A percentile compares a stretch with the other conserved stretches of the same genome.
phyloP scores from a whole-genome alignment of 2,113 vertebrate species.

The Pseudonaja textilis region DNA sequence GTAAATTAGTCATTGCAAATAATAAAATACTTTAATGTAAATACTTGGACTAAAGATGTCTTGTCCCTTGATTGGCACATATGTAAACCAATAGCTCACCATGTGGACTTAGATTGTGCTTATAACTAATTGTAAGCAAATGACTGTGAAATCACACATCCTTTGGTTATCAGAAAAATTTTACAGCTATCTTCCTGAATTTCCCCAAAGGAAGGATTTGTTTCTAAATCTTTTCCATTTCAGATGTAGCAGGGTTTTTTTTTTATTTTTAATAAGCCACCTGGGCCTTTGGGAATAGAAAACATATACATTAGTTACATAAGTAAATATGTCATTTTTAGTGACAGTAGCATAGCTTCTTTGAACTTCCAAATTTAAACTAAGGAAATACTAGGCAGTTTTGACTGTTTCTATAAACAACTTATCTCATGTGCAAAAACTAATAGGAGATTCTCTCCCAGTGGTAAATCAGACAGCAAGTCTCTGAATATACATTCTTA shows the following conservation, averaged over 20 bases:
- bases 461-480: background rate
- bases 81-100: background rate
- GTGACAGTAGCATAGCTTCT: background rate
- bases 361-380: background rate
- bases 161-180: background rate
- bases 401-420: background rate
- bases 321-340: background rate
- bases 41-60: background rate
- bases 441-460: background rate
- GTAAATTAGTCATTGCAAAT: background rate
- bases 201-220: background rate
- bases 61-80: background rate
- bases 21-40: background rate
- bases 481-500: background rate
- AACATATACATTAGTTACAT: background rate
- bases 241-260: background rate
- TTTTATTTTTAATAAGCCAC: background rate
- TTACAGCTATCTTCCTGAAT: background rate
- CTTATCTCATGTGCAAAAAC: background rate
- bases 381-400: background rate
- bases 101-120: background rate
- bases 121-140: background rate
- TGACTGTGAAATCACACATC: background rate
- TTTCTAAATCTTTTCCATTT: background rate
- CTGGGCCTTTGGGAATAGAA: background rate